phyloP scores from a whole-genome alignment of 2,113 vertebrate genomes.

The Acrocephalus arundinaceus region DNA sequence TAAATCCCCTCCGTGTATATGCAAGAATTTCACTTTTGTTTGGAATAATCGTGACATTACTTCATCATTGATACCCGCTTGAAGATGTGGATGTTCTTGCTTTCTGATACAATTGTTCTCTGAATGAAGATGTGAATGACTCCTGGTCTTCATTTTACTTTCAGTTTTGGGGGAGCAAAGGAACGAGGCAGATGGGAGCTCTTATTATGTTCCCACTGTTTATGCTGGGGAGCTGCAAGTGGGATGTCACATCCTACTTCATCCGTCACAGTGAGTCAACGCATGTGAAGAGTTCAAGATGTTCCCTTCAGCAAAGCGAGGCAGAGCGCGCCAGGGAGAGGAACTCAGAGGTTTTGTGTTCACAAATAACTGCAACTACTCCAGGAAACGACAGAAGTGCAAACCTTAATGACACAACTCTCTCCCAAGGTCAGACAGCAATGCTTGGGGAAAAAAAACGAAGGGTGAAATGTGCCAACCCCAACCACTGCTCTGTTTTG shows the following conservation, averaged over 20 bases:
- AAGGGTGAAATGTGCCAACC: neutral
- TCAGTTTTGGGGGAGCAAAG: conserved; percentile 20
- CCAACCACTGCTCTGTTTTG: neutral
- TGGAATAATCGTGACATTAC: neutral
- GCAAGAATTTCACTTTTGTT: neutral
- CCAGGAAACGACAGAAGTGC: neutral
- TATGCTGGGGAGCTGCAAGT: conserved; percentile 52
- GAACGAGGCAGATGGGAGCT: conserved; percentile 25
- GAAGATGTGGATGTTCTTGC: neutral
- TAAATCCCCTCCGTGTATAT: neutral
- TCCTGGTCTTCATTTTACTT: neutral
- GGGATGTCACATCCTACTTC: conserved; percentile 62
- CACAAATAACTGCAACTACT: conserved; percentile 38
- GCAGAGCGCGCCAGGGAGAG: neutral
- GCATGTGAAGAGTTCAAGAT: conserved; percentile 60
- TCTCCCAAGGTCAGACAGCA: neutral
- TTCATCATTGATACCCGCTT: neutral
- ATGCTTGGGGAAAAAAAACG: neutral
- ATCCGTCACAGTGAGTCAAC: conserved; percentile 38
- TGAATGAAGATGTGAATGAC: conserved; percentile 25
- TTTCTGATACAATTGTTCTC: neutral
- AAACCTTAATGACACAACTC: neutral
- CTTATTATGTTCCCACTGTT: conserved; percentile 55
- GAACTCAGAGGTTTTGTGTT: neutral
- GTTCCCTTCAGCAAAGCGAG: conserved; percentile 51